Evolutionary conservation across 1,140 invertebrate species (phyloP).

Genomic region (Leptestheria dahalacensis): DNA sequence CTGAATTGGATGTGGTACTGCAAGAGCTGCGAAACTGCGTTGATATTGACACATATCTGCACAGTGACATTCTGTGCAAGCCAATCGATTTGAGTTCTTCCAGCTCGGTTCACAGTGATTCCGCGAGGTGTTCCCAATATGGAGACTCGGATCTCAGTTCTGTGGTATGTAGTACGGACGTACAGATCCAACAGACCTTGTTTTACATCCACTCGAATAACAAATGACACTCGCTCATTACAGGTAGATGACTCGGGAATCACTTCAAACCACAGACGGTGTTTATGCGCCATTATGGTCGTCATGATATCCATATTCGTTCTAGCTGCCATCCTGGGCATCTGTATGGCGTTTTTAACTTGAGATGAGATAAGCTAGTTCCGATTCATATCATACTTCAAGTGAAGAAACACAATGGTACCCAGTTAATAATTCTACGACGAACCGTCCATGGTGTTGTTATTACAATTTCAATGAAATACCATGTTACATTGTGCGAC

Average conservation of each 20-base stretch:
- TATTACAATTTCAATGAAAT: too few relatives aligned
- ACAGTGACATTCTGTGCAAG: background rate
- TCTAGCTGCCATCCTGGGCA: slow-evolving; percentile 17
- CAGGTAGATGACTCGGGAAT: slow-evolving; percentile 17
- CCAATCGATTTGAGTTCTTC: background rate
- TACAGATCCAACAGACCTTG: background rate
- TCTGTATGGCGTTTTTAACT: slow-evolving; percentile 8
- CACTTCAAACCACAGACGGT: slow-evolving; percentile 13
- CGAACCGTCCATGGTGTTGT: too few relatives aligned
- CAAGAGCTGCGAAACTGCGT: slow-evolving; percentile 9
- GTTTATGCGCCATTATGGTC: slow-evolving; percentile 17
- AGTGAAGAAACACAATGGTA: too few relatives aligned
- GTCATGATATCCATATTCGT: slow-evolving; percentile 16
- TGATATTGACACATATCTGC: slow-evolving; percentile 13
- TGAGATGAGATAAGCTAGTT: background rate
- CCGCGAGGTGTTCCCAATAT: background rate
- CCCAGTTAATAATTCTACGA: too few relatives aligned
- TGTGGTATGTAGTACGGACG: slow-evolving; percentile 11
- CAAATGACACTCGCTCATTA: background rate
- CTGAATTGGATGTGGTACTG: slow-evolving; percentile 16
- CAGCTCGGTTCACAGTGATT: background rate
- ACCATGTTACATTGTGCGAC: too few relatives aligned
- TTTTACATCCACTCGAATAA: too few relatives aligned
- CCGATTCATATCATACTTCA: background rate
- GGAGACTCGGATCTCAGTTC: slow-evolving; percentile 10